Conservation (phyloP, 2,113 vertebrate genomes). For the Dicentrarchus labrax region DNA sequence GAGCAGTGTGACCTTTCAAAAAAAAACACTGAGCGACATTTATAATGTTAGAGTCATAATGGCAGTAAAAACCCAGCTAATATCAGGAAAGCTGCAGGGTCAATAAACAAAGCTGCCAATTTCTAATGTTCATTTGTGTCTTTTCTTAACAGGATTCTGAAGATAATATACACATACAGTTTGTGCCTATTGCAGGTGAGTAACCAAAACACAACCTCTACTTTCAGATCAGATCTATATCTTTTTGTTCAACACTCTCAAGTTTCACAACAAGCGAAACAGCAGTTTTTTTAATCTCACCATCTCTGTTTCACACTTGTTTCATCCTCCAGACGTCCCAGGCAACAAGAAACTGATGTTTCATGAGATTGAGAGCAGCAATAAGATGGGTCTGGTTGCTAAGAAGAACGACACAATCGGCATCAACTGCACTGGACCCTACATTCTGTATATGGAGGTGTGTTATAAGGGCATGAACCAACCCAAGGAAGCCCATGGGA, state of each 20-base stretch:
- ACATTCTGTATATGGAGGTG: constrained; percentile 54
- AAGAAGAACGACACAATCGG: background rate
- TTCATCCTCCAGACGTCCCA: background rate
- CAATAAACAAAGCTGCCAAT: background rate
- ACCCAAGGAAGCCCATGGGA: fast-evolving
- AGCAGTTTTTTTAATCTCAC: background rate
- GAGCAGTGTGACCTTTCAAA: constrained; percentile 56
- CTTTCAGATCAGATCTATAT: constrained; percentile 1
- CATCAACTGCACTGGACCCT: constrained; percentile 69
- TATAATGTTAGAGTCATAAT: constrained; percentile 7
- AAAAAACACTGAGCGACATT: background rate
- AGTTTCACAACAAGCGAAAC: constrained; percentile 19
- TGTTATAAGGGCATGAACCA: background rate
- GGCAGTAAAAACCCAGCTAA: background rate
- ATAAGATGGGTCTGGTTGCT: background rate
- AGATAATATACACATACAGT: constrained; percentile 48
- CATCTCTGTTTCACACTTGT: background rate
- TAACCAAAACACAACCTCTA: background rate
- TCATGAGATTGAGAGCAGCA: fast-evolving
- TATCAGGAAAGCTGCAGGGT: background rate
- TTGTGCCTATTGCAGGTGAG: constrained; percentile 49
- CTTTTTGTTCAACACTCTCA: background rate
- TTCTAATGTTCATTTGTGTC: constrained; percentile 3
- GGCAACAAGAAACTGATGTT: background rate
- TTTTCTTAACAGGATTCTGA: background rate